phyloP scores from a whole-genome alignment of 2,797 vertebrate species.

The Yasuhikotakia modesta region DNA sequence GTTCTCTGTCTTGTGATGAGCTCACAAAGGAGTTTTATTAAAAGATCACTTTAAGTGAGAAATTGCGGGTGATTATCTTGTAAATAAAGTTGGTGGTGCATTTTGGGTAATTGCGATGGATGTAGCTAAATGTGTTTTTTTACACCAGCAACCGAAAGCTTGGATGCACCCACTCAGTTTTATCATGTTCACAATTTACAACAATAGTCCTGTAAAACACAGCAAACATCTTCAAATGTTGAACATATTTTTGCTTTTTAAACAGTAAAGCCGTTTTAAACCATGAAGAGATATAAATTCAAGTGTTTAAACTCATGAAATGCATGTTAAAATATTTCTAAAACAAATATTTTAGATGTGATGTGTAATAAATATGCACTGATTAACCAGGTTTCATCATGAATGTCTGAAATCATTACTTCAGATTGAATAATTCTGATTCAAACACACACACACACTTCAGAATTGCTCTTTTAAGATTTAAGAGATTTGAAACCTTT shows the following conservation, averaged over 20 bases:
- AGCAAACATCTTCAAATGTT: too few relatives aligned
- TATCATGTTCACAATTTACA: not conserved
- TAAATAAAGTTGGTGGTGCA: constrained; percentile 57
- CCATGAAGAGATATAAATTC: too few relatives aligned
- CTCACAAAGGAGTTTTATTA: constrained; percentile 58
- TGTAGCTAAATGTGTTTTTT: not conserved
- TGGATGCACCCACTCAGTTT: not conserved
- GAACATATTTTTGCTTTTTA: not conserved
- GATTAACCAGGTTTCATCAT: not conserved
- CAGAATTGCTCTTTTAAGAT: not conserved
- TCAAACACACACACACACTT: not conserved
- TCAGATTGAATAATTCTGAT: not conserved
- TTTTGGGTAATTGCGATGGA: constrained; percentile 40
- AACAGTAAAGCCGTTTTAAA: not conserved
- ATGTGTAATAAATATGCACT: not conserved
- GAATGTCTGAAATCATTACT: not conserved
- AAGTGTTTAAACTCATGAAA: too few relatives aligned
- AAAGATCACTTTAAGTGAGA: constrained; percentile 46
- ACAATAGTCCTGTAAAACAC: not conserved
- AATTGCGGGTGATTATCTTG: constrained; percentile 54
- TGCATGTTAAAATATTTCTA: too few relatives aligned
- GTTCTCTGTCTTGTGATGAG: constrained; percentile 61
- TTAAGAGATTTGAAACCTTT: constrained; percentile 8
- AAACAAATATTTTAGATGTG: too few relatives aligned
- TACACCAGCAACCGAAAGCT: not conserved